Evolutionary conservation across 2,888 invertebrate species (phyloP).

Genomic region (Charanyca ferruginea): DNA sequence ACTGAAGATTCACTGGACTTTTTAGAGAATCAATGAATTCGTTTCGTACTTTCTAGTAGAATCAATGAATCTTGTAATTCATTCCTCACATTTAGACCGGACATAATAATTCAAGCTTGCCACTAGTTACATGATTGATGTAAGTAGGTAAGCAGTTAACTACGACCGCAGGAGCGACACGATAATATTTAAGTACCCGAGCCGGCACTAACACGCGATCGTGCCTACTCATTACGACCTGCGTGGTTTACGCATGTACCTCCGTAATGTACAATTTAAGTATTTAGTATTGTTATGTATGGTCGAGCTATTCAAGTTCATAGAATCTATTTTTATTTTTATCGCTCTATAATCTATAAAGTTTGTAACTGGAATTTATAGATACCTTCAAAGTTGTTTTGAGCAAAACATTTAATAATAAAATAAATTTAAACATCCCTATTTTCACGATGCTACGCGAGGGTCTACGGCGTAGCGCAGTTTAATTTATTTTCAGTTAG

Average conservation of each 20-base stretch:
- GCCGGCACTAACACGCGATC: constrained; percentile 46
- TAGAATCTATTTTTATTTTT: no score
- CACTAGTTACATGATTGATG: constrained; percentile 49
- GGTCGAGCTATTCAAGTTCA: not conserved
- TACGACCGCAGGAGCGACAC: constrained; percentile 33
- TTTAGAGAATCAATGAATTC: no score
- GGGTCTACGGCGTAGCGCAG: not conserved
- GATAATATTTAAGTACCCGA: constrained; percentile 31
- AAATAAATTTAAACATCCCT: no score
- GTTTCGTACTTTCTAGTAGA: constrained; percentile 6
- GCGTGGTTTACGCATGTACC: constrained; percentile 17
- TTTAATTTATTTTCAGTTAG: not conserved
- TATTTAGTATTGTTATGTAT: not conserved
- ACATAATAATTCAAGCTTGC: constrained; percentile 33
- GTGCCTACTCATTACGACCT: constrained; percentile 46
- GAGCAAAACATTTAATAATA: no score
- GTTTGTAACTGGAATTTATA: no score
- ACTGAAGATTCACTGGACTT: not conserved
- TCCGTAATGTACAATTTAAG: not conserved
- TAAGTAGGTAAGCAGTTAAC: constrained; percentile 55
- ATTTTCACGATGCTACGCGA: not conserved
- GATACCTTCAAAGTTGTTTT: no score
- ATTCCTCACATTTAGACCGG: constrained; percentile 13
- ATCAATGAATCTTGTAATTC: constrained; percentile 8
- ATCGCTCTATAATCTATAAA: no score